phyloP scores from a whole-genome alignment of 1,140 invertebrate genomes.

The Drosophila elegans region DNA sequence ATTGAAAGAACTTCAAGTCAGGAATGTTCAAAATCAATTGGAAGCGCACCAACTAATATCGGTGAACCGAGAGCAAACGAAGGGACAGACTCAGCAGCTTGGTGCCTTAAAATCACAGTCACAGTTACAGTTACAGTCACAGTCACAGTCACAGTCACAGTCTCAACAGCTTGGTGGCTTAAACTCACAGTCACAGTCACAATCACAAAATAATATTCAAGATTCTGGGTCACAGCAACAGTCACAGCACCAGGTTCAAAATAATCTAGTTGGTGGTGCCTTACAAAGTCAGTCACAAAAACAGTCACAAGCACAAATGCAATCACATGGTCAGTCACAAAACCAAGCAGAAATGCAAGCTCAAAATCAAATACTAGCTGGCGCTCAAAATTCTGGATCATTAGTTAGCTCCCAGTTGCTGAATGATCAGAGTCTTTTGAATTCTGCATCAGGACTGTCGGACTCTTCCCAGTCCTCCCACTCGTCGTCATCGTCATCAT shows the following conservation, averaged over 20 bases:
- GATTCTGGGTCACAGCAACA: neutral
- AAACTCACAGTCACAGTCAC: neutral
- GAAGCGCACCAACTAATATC: neutral
- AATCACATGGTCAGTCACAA: too few species aligned
- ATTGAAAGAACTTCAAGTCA: neutral
- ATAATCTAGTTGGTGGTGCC: too few species aligned
- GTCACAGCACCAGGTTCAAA: neutral
- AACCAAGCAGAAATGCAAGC: too few species aligned
- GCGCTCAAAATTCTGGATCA: too few species aligned
- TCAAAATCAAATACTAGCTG: too few species aligned
- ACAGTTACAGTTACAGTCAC: neutral
- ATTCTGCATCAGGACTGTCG: too few species aligned
- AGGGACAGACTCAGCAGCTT: neutral
- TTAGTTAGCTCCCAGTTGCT: too few species aligned
- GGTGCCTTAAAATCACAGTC: neutral
- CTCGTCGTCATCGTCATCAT: too few species aligned
- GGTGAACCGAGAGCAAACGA: too few species aligned
- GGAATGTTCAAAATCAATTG: neutral
- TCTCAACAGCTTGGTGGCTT: neutral
- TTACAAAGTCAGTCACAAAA: too few species aligned
- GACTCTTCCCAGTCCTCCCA: neutral
- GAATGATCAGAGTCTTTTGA: too few species aligned
- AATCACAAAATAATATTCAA: neutral
- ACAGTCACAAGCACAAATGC: too few species aligned
- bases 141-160: neutral